A percentile compares a stretch with the other conserved stretches of the same genome.
Conservation (phyloP, 2,888 invertebrate genomes). For the Elmis aenea region DNA sequence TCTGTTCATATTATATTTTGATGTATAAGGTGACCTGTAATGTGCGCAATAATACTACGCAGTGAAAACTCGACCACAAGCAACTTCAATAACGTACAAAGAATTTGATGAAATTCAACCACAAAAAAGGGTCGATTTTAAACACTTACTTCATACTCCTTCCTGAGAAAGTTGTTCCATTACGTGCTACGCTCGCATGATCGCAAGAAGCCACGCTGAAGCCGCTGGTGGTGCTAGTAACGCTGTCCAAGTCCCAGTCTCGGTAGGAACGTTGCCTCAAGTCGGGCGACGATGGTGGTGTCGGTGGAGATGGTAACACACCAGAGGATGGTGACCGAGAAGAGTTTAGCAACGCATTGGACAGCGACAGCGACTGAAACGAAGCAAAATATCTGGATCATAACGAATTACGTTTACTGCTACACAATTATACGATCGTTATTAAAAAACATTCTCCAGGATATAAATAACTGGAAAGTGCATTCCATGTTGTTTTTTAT, state of each 20-base stretch:
- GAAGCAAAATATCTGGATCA: conserved; percentile 1
- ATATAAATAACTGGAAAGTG: conserved; percentile 1
- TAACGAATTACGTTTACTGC: not conserved
- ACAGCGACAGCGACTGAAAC: conserved; percentile 41
- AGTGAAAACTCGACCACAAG: too few species aligned
- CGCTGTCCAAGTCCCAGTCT: conserved; percentile 64
- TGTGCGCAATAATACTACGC: too few species aligned
- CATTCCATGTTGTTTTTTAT: not conserved
- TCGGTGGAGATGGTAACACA: conserved; percentile 31
- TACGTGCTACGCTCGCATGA: conserved; percentile 73
- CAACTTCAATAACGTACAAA: too few species aligned
- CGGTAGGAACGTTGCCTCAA: conserved; percentile 23
- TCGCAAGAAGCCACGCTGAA: conserved; percentile 76
- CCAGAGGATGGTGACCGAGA: conserved; percentile 33
- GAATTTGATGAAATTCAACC: too few species aligned
- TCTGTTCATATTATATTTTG: too few species aligned
- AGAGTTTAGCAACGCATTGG: conserved; percentile 35
- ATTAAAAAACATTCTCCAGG: not conserved
- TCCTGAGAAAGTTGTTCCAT: conserved; percentile 56
- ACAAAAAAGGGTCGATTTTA: too few species aligned
- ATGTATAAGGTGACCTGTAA: too few species aligned
- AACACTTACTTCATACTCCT: conserved; percentile 45
- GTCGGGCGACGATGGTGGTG: conserved; percentile 36
- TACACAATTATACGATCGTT: not conserved
- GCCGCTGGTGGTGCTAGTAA: conserved; percentile 74